Evolutionary conservation across 1,140 invertebrate genomes (phyloP).

Genomic region (Ceratosolen solmsi): DNA sequence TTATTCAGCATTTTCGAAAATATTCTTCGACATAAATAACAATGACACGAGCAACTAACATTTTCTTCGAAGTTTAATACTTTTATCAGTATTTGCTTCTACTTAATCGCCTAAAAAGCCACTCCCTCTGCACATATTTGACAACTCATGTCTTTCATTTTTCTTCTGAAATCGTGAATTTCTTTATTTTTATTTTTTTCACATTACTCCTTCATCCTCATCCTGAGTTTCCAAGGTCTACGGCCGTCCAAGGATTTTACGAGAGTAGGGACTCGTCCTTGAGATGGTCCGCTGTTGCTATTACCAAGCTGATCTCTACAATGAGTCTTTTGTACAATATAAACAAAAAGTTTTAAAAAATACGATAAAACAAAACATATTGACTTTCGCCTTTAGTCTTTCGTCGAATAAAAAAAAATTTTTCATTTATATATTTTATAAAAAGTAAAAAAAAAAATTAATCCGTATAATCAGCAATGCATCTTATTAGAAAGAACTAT

Average conservation of each 20-base stretch:
- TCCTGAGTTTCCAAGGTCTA: conserved; percentile 6
- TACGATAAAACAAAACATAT: not conserved
- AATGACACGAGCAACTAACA: not conserved
- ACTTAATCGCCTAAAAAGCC: not conserved
- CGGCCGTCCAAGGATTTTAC: conserved; percentile 6
- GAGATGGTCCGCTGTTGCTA: not conserved
- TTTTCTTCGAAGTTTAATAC: not conserved
- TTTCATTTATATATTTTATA: not conserved
- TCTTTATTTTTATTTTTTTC: not conserved
- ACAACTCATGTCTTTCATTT: not conserved
- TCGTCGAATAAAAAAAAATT: not conserved
- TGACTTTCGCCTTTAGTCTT: not conserved
- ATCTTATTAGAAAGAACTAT: too few relatives aligned
- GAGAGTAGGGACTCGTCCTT: conserved; percentile 1
- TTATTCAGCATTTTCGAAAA: not conserved
- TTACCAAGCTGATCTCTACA: conserved; percentile 49
- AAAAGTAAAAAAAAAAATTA: not conserved
- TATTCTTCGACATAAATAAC: not conserved
- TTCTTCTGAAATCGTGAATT: not conserved
- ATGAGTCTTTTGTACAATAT: not conserved
- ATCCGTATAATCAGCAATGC: too few relatives aligned
- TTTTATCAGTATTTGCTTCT: not conserved
- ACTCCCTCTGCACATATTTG: not conserved
- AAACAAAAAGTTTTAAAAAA: not conserved
- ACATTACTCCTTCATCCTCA: not conserved